These are phyloP conservation scores for Hydraecia micacea DNA, from an alignment of 2,888 invertebrate genomes.

Conservation along the genomic window DNA sequence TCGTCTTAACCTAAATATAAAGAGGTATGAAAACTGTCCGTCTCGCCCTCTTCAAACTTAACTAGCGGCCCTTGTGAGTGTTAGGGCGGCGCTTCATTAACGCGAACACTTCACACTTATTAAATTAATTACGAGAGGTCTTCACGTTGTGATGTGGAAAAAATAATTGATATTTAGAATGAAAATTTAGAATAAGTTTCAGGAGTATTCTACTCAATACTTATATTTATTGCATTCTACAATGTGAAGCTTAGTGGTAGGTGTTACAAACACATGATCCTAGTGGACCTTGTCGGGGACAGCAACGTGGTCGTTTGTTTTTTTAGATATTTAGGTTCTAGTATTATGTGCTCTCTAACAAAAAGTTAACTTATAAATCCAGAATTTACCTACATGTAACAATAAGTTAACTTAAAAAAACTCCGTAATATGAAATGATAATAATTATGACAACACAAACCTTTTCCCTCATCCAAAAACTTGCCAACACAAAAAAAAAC, in stretches of 20 bases:
- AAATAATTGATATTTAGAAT: no score
- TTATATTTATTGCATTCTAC: background rate
- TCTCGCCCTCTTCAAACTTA: conserved; percentile 10
- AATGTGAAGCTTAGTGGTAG: background rate
- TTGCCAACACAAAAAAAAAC: conserved; percentile 32
- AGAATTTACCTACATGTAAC: no score
- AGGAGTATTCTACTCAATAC: background rate
- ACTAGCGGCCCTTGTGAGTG: conserved; percentile 18
- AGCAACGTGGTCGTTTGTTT: no score
- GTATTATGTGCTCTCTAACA: background rate
- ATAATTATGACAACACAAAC: background rate
- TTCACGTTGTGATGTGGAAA: background rate
- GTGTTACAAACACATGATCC: no score
- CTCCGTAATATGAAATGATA: background rate
- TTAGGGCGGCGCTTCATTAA: conserved; percentile 6
- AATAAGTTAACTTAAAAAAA: background rate
- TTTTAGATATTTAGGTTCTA: background rate
- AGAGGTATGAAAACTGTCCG: conserved; percentile 47
- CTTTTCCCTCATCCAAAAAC: conserved; percentile 11
- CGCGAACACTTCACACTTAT: background rate
- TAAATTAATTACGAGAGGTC: conserved; percentile 4
- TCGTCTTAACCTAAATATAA: conserved; percentile 53
- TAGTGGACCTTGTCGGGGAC: no score
- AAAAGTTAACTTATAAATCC: background rate
- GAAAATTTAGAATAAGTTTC: background rate